Evolutionary conservation across 2,888 invertebrate species (phyloP), one percentile per base, ranked within the genome.

Genomic region (Melieria picta): DNA sequence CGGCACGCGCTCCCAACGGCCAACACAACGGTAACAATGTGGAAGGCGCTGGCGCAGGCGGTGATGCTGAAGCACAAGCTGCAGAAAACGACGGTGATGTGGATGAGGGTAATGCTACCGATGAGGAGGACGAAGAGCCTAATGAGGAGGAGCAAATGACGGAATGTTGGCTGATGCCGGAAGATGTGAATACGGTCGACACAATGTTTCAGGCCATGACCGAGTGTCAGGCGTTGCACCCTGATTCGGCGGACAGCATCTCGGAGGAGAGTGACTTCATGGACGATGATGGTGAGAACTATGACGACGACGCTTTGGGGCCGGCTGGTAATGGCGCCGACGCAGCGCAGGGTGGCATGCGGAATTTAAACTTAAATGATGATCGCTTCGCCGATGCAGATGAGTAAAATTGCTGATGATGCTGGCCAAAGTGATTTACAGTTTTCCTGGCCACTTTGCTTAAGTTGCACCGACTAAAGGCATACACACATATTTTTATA

Each of bases 191-290:
- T 71, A 87, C 88, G 68, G 89, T 95, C 77, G 90, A 91, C 73
- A 86, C 88, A 10, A 91, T 95, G 88, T 95, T 92, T 84, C 89
- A 91, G 80, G 91, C 93, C 7, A 91, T 95, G 89, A 91, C 90
- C 75, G 89, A 91, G 58, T 94, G 95, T 81, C 94, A 95, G 86
- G 90, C 91, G 13, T 87, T 95, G 73, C 93, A 95, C 88, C 95
- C 94, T 4, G 94, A 94, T 85, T 92, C 93, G 10, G 89, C 89
- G 58, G 92, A 93, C 65, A 85, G 86, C 65, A 80, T 85, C 75
- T 87, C 87, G 0, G 86, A 83, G 9, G 85, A 85, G 46, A 85
- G 86, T 65, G 85, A 85, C 62, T 81, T 82, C 13, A 85, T 85
- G 85, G 85, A 84, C 61, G 84, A 84, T 63, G 79, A 77, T 30